Evolutionary conservation across 1,140 invertebrate species (phyloP).

Genomic region (Caerostris darwini): DNA sequence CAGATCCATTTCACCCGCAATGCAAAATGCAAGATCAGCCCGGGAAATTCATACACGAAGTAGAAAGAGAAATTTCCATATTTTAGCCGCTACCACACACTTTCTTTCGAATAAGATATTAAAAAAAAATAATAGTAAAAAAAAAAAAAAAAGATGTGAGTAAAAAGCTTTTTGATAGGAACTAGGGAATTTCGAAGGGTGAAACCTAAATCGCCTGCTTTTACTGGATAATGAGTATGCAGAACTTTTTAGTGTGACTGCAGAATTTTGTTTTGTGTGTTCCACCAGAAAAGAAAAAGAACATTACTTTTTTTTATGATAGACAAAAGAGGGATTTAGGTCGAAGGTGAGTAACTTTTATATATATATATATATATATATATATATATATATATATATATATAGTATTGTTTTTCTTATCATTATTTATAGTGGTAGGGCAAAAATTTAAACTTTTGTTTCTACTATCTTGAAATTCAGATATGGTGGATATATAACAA

Average conservation of each 20-base stretch:
- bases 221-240: conserved; percentile 67
- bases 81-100: conserved; percentile 67
- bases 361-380: too few species aligned
- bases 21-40: conserved; percentile 64
- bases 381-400: too few species aligned
- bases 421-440: too few species aligned
- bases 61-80: conserved; percentile 57
- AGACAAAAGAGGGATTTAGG: conserved; percentile 6
- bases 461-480: too few species aligned
- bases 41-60: conserved; percentile 6
- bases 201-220: conserved; percentile 61
- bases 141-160: conserved; percentile 25
- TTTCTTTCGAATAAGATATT: conserved; percentile 67
- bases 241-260: background rate
- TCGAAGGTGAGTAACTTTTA: background rate
- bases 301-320: background rate
- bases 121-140: conserved; percentile 30
- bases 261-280: background rate
- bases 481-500: too few species aligned
- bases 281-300: background rate
- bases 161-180: conserved; percentile 67
- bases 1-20: conserved; percentile 27
- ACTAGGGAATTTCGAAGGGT: background rate
- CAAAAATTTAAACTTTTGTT: too few species aligned
- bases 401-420: too few species aligned